Evolutionary conservation across 1,140 invertebrate species (phyloP).

Genomic region (Papilio aristodemus): DNA sequence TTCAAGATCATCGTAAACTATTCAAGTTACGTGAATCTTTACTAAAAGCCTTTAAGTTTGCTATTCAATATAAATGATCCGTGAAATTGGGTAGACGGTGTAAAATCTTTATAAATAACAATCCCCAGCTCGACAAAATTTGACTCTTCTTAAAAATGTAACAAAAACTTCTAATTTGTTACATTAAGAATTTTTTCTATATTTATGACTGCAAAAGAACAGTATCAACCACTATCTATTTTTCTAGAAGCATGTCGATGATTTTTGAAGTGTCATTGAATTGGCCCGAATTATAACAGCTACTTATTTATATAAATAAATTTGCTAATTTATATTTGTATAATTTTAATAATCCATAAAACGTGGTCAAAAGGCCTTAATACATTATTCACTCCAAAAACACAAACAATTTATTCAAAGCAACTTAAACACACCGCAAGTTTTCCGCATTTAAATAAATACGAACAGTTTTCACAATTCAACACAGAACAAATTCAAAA

Average conservation of each 20-base stretch:
- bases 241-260: too few species aligned
- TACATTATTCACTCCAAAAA: too few species aligned
- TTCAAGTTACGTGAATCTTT: not conserved
- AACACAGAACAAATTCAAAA: not conserved
- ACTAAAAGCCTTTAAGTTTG: not conserved
- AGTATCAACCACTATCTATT: too few species aligned
- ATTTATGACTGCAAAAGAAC: too few species aligned
- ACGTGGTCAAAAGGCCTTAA: too few species aligned
- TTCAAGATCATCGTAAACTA: too few species aligned
- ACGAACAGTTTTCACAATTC: conserved; percentile 4
- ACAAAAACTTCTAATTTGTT: not conserved
- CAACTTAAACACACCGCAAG: not conserved
- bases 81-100: conserved; percentile 10
- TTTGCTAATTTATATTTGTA: too few species aligned
- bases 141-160: not conserved
- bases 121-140: not conserved
- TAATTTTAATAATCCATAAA: too few species aligned
- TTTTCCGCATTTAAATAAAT: not conserved
- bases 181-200: too few species aligned
- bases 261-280: too few species aligned
- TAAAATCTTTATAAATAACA: conserved; percentile 5
- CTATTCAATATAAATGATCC: conserved; percentile 6
- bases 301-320: too few species aligned
- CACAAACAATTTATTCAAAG: conserved; percentile 1
- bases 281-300: too few species aligned